These are phyloP conservation scores for Urocitellus parryii DNA, from an alignment of 2,113 vertebrate species.

Conservation along the genomic window DNA sequence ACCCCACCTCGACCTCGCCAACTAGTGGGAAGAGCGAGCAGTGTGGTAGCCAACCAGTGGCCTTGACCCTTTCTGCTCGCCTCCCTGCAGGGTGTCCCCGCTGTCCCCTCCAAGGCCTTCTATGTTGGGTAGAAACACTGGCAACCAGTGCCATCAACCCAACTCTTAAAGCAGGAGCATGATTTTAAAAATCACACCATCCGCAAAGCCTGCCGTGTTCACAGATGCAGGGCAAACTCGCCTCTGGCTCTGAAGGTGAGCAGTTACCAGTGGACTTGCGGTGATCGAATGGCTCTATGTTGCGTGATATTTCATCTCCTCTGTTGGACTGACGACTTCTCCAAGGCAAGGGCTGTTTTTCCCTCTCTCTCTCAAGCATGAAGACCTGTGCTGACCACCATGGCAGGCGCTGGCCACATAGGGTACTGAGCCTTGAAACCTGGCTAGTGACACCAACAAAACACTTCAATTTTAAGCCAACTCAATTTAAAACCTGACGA, in stretches of 20 bases:
- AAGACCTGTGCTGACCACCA: background rate
- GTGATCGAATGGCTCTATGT: too few species aligned
- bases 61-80: background rate
- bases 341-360: background rate
- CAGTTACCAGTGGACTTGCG: background rate
- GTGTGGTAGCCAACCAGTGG: background rate
- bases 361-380: background rate
- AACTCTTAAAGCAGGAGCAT: background rate
- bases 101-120: background rate
- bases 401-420: rapidly evolving
- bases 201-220: background rate
- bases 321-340: background rate
- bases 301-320: too few species aligned
- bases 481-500: background rate
- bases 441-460: too few species aligned
- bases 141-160: background rate
- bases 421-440: background rate
- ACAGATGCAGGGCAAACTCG: background rate
- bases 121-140: too few species aligned
- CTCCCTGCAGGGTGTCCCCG: background rate
- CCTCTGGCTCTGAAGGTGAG: background rate
- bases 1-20: background rate
- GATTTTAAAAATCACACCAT: background rate
- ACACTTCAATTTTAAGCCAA: background rate
- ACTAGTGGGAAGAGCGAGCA: background rate